Percentiles rank a stretch among this genome's conserved stretches.
phyloP scores from a whole-genome alignment of 2,888 invertebrate species.

The Drosophila prolongata region DNA sequence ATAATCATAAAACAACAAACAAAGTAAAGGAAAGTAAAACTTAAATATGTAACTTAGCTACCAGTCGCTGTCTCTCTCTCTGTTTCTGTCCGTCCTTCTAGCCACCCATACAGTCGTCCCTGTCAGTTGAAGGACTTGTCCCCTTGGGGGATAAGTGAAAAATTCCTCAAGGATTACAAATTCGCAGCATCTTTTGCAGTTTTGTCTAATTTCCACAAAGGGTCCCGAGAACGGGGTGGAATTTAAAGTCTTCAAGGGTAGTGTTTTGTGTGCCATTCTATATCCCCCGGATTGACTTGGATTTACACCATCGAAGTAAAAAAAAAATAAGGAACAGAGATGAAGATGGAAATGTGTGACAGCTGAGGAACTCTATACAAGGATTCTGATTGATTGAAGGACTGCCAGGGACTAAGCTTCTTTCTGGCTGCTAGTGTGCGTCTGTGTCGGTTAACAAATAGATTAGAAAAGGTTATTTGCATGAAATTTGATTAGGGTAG shows the following conservation, averaged over 20 bases:
- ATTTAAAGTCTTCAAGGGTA: conserved; percentile 52
- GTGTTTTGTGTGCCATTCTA: conserved; percentile 46
- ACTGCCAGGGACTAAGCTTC: conserved; percentile 64
- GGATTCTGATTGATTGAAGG: conserved; percentile 72
- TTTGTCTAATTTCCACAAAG: conserved; percentile 66
- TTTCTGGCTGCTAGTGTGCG: conserved; percentile 14
- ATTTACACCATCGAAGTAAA: conserved; percentile 61
- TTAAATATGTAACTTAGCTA: conserved; percentile 28
- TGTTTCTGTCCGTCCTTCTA: neutral
- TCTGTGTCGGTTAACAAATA: conserved; percentile 57
- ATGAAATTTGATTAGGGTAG: conserved; percentile 78
- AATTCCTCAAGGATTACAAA: conserved; percentile 78
- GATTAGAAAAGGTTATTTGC: conserved; percentile 61
- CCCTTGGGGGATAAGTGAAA: conserved; percentile 75
- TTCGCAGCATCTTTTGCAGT: conserved; percentile 76
- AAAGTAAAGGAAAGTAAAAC: conserved; percentile 37
- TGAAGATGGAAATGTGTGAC: conserved; percentile 61
- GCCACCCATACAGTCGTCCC: conserved; percentile 4
- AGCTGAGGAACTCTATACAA: conserved; percentile 70
- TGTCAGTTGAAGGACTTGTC: conserved; percentile 37
- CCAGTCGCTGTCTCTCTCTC: neutral
- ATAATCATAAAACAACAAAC: conserved; percentile 34
- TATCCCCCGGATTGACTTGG: conserved; percentile 70
- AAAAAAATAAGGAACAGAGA: conserved; percentile 13
- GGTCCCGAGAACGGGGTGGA: conserved; percentile 22